Base-by-base conservation (phyloP, 2,113 vertebrate species). In the Hemibagrus wyckioides region DNA sequence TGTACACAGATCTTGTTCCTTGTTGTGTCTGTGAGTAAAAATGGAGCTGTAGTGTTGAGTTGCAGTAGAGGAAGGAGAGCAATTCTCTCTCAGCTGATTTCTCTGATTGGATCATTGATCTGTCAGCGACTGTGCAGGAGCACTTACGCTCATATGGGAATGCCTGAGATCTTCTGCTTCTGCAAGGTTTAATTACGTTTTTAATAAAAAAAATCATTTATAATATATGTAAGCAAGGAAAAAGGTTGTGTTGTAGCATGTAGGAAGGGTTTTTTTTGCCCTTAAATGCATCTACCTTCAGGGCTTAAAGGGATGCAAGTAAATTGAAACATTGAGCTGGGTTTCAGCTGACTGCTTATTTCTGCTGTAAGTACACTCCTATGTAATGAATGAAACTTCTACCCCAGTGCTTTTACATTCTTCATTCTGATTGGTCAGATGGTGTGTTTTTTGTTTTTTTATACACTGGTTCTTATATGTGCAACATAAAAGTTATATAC, bases 1-100 rank as follows among this genome's bases (percentile, higher is more conserved):
- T 39, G 23, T 85, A 61, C 56, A 81, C 33, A 57, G 85, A 67
- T 86, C 50, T 33, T n/a, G 50, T 86, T 81, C 25, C 48, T 54
- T 44, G 59, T 41, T 56, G 76, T 69, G 76, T 54, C 44, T 30
- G 8, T 56, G 61, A 65, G 75, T 23, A 86, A n/a, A 44, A 19
- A 15, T 56, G 77, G 50, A 69, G 33, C 23, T 41, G 33, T 52
- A 39, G 85, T 86, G 10, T 80, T 54, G 23, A 41, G 25, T 86
- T 80, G 28, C 73, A 52, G 44, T 23, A 41, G 8, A 56, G 54
- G 15, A 75, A 79, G 71, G 19, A 76, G 71, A 77, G 39, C 63
- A 15, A 25, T 41, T 56, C 41, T 54, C 30, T 56, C 82, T 73
- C 56, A 4, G 61, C 28, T 23, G 71, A 76, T 19, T 48, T 77